These are phyloP conservation scores for Scolopax bukidnonensis DNA, from an alignment of 2,797 vertebrate species.

Conservation along the genomic window DNA sequence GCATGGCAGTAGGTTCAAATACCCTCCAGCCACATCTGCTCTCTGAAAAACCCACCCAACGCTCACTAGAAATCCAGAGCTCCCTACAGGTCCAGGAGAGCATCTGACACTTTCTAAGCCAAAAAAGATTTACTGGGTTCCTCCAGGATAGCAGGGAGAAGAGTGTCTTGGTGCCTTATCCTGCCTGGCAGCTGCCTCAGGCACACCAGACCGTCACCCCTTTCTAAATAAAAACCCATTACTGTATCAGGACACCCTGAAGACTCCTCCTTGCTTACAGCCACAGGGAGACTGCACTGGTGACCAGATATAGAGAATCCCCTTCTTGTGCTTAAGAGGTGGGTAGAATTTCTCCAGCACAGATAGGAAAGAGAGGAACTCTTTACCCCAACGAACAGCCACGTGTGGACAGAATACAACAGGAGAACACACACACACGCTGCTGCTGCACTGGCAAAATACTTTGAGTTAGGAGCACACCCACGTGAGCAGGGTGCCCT, in stretches of 20 bases:
- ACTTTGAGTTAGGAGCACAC: background rate
- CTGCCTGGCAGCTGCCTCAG: background rate
- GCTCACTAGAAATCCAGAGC: background rate
- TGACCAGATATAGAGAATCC: background rate
- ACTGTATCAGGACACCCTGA: background rate
- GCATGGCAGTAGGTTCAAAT: background rate
- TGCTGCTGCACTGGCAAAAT: background rate
- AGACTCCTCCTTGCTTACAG: background rate
- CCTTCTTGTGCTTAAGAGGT: background rate
- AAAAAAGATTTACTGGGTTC: accelerated
- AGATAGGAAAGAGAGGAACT: background rate
- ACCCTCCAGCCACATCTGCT: background rate
- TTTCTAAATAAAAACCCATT: background rate
- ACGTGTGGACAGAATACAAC: accelerated
- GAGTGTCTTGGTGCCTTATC: accelerated
- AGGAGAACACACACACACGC: background rate
- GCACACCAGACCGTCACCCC: accelerated
- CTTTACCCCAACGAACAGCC: background rate
- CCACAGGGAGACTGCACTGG: background rate
- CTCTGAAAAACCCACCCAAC: background rate
- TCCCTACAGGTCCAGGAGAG: background rate
- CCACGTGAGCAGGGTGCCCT: accelerated
- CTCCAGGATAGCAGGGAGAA: background rate
- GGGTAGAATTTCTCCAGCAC: background rate
- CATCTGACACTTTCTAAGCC: accelerated